phyloP scores from a whole-genome alignment of 2,113 vertebrate species.

The Bubo blakistoni region DNA sequence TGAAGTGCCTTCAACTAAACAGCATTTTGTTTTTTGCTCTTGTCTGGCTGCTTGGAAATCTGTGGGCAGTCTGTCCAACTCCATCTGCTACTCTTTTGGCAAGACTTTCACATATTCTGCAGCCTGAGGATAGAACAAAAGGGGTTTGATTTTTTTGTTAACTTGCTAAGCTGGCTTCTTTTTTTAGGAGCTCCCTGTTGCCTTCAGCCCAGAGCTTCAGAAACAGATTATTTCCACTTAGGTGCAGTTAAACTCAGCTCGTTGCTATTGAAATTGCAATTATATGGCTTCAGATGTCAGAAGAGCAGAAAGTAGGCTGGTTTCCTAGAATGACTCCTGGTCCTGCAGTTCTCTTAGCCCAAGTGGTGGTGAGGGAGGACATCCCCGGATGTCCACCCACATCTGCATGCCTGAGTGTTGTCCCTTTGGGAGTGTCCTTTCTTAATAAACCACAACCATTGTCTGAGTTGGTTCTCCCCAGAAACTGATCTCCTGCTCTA shows the following conservation, averaged over 20 bases:
- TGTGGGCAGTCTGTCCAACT: background rate
- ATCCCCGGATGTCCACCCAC: background rate
- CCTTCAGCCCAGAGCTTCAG: background rate
- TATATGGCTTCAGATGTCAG: background rate
- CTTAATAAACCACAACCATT: fast-evolving
- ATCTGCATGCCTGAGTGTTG: background rate
- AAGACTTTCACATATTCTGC: background rate
- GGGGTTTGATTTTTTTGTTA: background rate
- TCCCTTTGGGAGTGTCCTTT: background rate
- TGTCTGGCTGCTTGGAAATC: background rate
- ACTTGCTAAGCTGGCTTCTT: background rate
- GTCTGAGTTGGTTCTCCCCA: background rate
- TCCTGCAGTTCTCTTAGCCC: background rate
- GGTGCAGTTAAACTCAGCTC: background rate
- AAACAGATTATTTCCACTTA: background rate
- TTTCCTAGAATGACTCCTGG: background rate
- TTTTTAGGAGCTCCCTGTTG: background rate
- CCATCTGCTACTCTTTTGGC: constrained; percentile 41
- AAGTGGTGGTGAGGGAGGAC: background rate
- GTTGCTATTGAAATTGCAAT: background rate
- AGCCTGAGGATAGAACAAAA: background rate
- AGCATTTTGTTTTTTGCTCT: background rate
- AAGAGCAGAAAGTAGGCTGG: background rate
- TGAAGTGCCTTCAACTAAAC: background rate
- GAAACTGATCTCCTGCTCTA: background rate